Evolutionary conservation across 2,888 invertebrate genomes (phyloP).

Genomic region (Amphipoea lucens): DNA sequence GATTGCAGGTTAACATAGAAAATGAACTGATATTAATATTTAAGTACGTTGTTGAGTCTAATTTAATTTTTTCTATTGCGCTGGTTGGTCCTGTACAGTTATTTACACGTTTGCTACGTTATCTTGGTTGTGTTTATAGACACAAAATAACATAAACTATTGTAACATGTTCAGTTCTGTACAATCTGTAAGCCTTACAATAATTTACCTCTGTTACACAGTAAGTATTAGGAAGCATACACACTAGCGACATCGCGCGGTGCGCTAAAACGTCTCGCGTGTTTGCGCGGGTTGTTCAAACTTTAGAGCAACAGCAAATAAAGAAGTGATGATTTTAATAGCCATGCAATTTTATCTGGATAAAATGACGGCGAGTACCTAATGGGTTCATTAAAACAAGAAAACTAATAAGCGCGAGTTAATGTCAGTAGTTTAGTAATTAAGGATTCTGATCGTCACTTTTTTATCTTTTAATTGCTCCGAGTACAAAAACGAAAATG

Average conservation of each 20-base stretch:
- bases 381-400: slow-evolving; percentile 10
- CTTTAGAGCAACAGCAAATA: background rate
- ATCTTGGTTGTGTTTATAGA: too few relatives aligned
- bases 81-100: background rate
- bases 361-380: background rate
- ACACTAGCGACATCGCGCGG: background rate
- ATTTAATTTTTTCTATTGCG: background rate
- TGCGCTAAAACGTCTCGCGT: too few relatives aligned
- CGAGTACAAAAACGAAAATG: background rate
- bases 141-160: background rate
- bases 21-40: slow-evolving; percentile 3
- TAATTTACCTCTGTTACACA: background rate
- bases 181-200: background rate
- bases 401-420: slow-evolving; percentile 2
- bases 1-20: slow-evolving; percentile 10
- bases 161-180: too few relatives aligned
- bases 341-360: background rate
- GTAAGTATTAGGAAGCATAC: background rate
- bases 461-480: slow-evolving; percentile 11
- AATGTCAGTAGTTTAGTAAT: background rate
- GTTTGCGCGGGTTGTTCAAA: background rate
- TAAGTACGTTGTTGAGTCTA: background rate
- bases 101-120: background rate
- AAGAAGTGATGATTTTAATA: background rate
- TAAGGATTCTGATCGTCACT: background rate